Evolutionary conservation across 2,113 vertebrate species (phyloP), one percentile per base, ranked within the genome.

Genomic region (Nothobranchius furzeri): DNA sequence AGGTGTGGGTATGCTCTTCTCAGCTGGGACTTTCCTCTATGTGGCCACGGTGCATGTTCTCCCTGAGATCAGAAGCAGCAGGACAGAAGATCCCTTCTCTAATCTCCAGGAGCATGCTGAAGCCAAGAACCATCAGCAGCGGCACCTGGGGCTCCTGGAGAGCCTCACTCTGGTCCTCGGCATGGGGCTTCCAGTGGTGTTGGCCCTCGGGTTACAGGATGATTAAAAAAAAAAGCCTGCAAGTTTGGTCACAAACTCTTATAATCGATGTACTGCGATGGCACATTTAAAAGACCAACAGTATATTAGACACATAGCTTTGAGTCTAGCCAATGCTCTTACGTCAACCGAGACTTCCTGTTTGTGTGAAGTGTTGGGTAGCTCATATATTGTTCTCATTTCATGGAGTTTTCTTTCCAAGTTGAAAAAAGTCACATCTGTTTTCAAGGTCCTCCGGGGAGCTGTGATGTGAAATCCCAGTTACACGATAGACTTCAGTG

Each of bases 1-100:
- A 2, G 92, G 90, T 35, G 88, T 92, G 4, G 90, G 90, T 6
- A 86, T 93, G 86, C 85, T 95, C 60, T 93, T 93, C 85, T 94
- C 91, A 0, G 92, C 90, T 0, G 85, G 92, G 69, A 93, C 91
- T 0, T 94, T 91, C 64, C 84, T 93, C n/a, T 94, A 94, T 5
- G 90, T 90, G 51, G 91, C 90, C 35, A 89, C 89, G 0, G 84
- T 92, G 24, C 87, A 89, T 12, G 88, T 94, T 11, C 87, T 93
- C 9, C 88, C 93, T 2, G 91, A 90, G 83, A 80, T 93, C 70
- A 92, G 87, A 84, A 68, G 64, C 30, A 82, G 88, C 69, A 85
- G 79, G 9, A 73, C 24, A 49, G 69, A 4, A 12, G 70, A 40
- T 2, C 30, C 25, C 1, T 0, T 79, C 37, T 15, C 76, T 35